Evolutionary conservation across 2,888 invertebrate genomes (phyloP).

Genomic region (Acrobasis suavella): DNA sequence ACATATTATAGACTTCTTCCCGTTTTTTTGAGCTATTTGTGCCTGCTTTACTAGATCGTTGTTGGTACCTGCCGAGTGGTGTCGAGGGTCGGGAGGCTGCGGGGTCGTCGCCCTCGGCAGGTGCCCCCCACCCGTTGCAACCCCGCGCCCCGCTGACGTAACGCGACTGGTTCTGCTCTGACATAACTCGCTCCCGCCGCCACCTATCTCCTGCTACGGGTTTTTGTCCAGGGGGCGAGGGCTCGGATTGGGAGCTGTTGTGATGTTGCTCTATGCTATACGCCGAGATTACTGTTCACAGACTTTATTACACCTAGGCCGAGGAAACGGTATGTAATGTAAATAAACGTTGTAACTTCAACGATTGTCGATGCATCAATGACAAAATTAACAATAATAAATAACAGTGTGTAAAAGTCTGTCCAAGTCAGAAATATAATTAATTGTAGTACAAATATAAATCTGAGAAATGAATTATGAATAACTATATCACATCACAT

Average conservation of each 20-base stretch:
- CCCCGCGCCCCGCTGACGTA: conserved; percentile 29
- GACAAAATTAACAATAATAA: no score
- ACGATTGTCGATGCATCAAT: no score
- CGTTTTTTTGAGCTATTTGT: background rate
- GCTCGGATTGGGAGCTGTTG: conserved; percentile 14
- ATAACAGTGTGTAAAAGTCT: no score
- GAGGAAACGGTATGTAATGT: no score
- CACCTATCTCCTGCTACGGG: conserved; percentile 33
- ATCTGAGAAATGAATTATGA: no score
- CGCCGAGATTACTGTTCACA: no score
- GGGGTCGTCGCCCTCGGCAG: conserved; percentile 52
- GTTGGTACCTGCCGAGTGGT: conserved; percentile 14
- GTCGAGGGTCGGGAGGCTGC: conserved; percentile 28
- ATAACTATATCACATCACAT: no score
- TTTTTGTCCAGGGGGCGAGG: conserved; percentile 33
- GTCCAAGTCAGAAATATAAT: no score
- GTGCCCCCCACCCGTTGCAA: conserved; percentile 34
- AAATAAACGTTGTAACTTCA: no score
- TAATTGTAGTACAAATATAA: no score
- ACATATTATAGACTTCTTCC: background rate
- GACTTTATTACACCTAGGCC: no score
- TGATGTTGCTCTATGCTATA: background rate
- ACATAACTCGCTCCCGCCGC: conserved; percentile 40
- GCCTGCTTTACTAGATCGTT: conserved; percentile 8
- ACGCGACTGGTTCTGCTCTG: conserved; percentile 49